Percentiles rank a stretch among this genome's conserved stretches.
phyloP scores from a whole-genome alignment of 2,113 vertebrate genomes.

The Pongo pygmaeus region DNA sequence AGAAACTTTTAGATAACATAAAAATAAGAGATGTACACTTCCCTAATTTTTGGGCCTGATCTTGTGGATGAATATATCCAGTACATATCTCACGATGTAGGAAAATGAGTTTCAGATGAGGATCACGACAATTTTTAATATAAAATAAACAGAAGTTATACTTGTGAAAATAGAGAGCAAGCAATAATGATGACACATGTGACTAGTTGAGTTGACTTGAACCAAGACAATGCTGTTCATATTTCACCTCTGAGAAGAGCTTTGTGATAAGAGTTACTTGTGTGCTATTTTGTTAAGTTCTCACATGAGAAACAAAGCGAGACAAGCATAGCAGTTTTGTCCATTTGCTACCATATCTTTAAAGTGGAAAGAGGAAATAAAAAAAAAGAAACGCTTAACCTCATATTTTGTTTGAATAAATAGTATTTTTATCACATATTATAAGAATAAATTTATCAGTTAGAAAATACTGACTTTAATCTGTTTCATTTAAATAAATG shows the following conservation, averaged over 20 bases:
- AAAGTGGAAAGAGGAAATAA: constrained; percentile 25
- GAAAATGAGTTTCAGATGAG: not conserved
- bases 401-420: constrained; percentile 43
- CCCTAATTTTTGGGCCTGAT: not conserved
- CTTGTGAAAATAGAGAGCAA: constrained; percentile 1
- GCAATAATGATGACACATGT: not conserved
- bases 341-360: not conserved
- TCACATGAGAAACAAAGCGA: not conserved
- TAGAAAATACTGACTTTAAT: not conserved
- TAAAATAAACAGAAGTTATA: not conserved
- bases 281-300: rapidly evolving
- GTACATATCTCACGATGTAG: not conserved
- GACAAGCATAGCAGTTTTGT: not conserved
- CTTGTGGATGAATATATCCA: not conserved
- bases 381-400: constrained; percentile 63
- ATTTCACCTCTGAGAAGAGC: not conserved
- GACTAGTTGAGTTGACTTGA: not conserved
- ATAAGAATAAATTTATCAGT: not conserved
- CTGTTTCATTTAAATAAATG: not conserved
- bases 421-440: not conserved
- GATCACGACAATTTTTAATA: constrained; percentile 1
- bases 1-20: not conserved
- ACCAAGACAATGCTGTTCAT: not conserved
- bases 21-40: rapidly evolving
- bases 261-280: not conserved